These are phyloP conservation scores for Carassius auratus DNA, from an alignment of 2,113 vertebrate species.

Conservation along the genomic window DNA sequence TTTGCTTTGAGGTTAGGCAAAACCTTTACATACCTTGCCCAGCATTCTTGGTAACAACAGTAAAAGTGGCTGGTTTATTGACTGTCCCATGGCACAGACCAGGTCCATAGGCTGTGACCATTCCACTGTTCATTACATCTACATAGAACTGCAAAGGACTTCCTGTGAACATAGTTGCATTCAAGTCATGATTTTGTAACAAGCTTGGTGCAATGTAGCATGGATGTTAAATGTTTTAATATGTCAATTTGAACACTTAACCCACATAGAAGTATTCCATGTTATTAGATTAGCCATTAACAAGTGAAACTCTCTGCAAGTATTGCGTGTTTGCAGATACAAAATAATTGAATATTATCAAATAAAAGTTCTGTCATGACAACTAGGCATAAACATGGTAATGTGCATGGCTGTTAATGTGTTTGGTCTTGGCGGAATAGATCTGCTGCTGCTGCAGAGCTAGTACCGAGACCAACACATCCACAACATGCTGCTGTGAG, in stretches of 20 bases:
- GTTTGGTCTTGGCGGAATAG: no score
- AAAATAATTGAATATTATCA: neutral
- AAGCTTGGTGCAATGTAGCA: neutral
- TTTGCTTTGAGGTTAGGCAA: neutral
- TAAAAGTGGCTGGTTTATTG: slow-evolving; percentile 91
- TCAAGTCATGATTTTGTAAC: neutral
- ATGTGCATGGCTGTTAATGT: no score
- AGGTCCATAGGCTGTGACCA: slow-evolving; percentile 93
- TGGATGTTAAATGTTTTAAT: neutral
- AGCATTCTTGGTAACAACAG: slow-evolving; percentile 93
- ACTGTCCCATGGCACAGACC: slow-evolving; percentile 94
- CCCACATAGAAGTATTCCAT: neutral
- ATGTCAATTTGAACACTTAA: neutral
- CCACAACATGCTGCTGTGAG: no score
- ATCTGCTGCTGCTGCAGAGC: no score
- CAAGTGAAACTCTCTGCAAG: neutral
- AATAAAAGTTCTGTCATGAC: neutral
- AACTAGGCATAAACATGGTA: no score
- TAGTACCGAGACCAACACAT: no score
- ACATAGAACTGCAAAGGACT: slow-evolving; percentile 96
- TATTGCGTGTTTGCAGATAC: neutral
- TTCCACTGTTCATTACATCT: slow-evolving; percentile 87
- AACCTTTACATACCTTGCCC: slow-evolving; percentile 82
- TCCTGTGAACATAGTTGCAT: slow-evolving; percentile 67
- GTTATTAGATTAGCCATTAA: no score